Percentiles rank a stretch among this genome's conserved stretches.
These are phyloP conservation scores for Nematopogon swammerdamellus DNA, from an alignment of 2,888 invertebrate species.

Conservation along the genomic window DNA sequence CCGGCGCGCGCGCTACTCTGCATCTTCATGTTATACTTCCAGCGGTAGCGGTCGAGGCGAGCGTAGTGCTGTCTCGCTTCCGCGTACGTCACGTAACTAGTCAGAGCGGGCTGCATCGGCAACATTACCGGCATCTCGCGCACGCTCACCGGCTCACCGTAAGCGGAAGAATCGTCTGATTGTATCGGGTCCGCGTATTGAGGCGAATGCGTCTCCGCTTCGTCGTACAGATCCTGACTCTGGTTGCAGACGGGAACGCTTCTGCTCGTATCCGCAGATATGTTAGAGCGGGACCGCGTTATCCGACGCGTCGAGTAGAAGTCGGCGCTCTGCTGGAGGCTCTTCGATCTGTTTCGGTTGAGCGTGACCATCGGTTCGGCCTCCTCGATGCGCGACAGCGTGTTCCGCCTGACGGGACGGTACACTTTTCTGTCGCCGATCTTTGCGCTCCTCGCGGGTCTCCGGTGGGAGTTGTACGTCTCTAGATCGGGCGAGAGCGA, in stretches of 20 bases:
- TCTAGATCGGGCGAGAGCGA: constrained; percentile 14
- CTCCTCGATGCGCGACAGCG: constrained; percentile 46
- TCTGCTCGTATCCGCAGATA: constrained; percentile 44
- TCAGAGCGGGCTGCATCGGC: constrained; percentile 32
- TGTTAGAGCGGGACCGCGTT: constrained; percentile 36
- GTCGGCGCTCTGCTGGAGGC: constrained; percentile 34
- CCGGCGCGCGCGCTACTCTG: constrained; percentile 21
- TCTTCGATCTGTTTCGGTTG: constrained; percentile 25
- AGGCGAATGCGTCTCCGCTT: constrained; percentile 30
- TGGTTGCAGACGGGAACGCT: constrained; percentile 45
- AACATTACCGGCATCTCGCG: constrained; percentile 38
- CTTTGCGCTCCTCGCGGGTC: constrained; percentile 24
- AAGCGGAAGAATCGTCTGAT: constrained; percentile 29
- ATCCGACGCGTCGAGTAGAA: constrained; percentile 36
- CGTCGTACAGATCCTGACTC: constrained; percentile 31
- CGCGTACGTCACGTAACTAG: constrained; percentile 39
- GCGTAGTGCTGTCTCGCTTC: constrained; percentile 35
- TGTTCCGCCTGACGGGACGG: constrained; percentile 32
- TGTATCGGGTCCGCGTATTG: constrained; percentile 40
- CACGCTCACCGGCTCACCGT: constrained; percentile 35
- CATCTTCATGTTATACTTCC: constrained; percentile 25
- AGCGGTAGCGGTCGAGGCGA: constrained; percentile 23
- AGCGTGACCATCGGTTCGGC: constrained; percentile 20
- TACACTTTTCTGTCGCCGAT: constrained; percentile 37
- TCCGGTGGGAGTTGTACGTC: constrained; percentile 46